A percentile compares a stretch with the other conserved stretches of the same genome.
phyloP scores from a whole-genome alignment of 2,888 invertebrate genomes.

The Podotricha telesiphe region DNA sequence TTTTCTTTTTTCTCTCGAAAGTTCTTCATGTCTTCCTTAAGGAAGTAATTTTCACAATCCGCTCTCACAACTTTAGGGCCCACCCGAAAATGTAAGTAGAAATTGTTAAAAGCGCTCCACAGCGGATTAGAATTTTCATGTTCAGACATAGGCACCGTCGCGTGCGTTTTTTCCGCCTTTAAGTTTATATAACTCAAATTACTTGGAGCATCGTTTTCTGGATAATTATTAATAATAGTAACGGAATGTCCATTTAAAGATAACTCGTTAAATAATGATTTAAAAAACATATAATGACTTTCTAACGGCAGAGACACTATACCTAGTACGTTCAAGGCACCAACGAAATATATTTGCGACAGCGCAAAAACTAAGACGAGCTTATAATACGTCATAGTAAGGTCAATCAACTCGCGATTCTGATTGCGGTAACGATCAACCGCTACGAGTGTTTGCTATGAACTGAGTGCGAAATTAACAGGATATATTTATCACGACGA shows the following conservation, averaged over 20 bases:
- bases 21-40: constrained; percentile 54
- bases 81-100: constrained; percentile 50
- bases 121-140: constrained; percentile 50
- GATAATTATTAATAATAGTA: constrained; percentile 85
- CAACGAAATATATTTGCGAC: constrained; percentile 48
- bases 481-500: not conserved
- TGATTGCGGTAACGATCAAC: constrained; percentile 34
- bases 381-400: constrained; percentile 39
- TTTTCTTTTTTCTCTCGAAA: constrained; percentile 53
- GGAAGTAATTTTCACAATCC: constrained; percentile 62
- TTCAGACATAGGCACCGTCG: constrained; percentile 45
- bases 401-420: constrained; percentile 46
- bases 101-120: constrained; percentile 48
- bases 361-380: constrained; percentile 38
- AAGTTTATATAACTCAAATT: constrained; percentile 84
- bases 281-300: constrained; percentile 87
- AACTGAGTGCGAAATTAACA: constrained; percentile 31
- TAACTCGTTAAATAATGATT: constrained; percentile 82
- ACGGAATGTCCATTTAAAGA: constrained; percentile 84
- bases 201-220: constrained; percentile 63
- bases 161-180: constrained; percentile 43
- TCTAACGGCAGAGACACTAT: constrained; percentile 84
- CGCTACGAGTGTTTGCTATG: constrained; percentile 25
- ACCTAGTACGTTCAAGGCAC: constrained; percentile 74
- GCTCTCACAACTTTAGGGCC: constrained; percentile 42